Base-by-base conservation (phyloP, 2,797 vertebrate genomes). In the Sylvia borin region DNA sequence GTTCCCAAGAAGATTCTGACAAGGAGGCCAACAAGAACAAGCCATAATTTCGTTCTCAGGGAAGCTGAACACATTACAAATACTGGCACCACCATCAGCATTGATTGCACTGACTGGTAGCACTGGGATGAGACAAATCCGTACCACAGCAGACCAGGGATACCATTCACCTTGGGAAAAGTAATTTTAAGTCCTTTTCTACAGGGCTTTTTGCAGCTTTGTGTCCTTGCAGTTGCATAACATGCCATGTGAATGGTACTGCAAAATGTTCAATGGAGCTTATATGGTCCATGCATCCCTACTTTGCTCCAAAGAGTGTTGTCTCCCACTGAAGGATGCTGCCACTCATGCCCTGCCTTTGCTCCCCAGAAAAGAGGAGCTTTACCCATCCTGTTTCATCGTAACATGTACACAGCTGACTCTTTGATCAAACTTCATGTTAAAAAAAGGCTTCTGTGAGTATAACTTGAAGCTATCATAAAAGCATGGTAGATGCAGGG, bases 401-500 rank as follows among this genome's bases (percentile, higher is more conserved):
- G 67, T 84, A 48, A 55, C 36, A 32, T 2, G 1, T 24, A 45
- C 13, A 7, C 20, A 83, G 9, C 21, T n/a, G 88, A 77, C 21
- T 85, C 68, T 90, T 72, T 64, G 66, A 85, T 83, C 78, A 92
- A 90, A 92, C 20, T 62, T 93, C 47, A 88, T 45, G 29, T 42
- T 32, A 16, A 83, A 74, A 92, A 92, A 94, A 96, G 89, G 1
- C 26, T 54, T n/a, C 48, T 83, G 60, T 48, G 73, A 40, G 3
- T n/a, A 50, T 76, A 64, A 64, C 85, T 93, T 93, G 87, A 77
- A 92, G 79, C 65, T 94, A 67, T 93, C 55, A 32, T 29, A 61
- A 51, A 57, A 81, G 78, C 68, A 80, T 76, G 45, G 57, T 80
- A 40, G 87, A 85, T 90, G 50, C 71, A 93, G 67, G 47, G n/a